Evolutionary conservation across 2,113 vertebrate genomes (phyloP).

Genomic region (Dasyprocta punctata): DNA sequence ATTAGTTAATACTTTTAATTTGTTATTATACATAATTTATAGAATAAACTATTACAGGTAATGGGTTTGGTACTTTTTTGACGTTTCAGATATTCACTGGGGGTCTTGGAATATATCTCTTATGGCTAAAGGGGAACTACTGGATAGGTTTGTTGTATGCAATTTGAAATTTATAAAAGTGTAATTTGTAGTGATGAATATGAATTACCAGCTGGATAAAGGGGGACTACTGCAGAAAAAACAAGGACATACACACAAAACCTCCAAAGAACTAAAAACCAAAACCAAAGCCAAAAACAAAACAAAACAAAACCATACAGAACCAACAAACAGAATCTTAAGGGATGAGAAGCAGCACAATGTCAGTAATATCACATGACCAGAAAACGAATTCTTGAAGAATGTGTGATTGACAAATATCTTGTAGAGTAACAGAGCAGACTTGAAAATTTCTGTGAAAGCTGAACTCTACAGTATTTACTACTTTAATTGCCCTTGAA

Average conservation of each 20-base stretch:
- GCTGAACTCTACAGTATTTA: background rate
- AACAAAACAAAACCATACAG: background rate
- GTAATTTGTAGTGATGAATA: too few species aligned
- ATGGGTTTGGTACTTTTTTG: background rate
- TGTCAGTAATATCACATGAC: background rate
- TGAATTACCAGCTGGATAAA: too few species aligned
- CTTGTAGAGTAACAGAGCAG: background rate
- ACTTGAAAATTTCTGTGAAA: slow-evolving; percentile 31
- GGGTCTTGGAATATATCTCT: background rate
- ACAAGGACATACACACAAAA: too few species aligned
- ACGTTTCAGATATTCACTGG: background rate
- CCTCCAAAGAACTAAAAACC: too few species aligned
- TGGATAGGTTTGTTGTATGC: too few species aligned
- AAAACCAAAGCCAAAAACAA: too few species aligned
- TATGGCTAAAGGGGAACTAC: background rate
- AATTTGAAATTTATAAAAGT: too few species aligned
- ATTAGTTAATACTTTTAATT: background rate
- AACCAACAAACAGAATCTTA: background rate
- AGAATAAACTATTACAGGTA: background rate
- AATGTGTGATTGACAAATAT: background rate
- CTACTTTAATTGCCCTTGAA: slow-evolving; percentile 15
- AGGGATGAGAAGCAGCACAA: background rate
- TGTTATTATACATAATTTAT: background rate
- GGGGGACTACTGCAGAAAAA: background rate
- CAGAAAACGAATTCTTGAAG: slow-evolving; percentile 14